Conservation (phyloP, 2,888 invertebrate genomes). For the Odontothrips loti region DNA sequence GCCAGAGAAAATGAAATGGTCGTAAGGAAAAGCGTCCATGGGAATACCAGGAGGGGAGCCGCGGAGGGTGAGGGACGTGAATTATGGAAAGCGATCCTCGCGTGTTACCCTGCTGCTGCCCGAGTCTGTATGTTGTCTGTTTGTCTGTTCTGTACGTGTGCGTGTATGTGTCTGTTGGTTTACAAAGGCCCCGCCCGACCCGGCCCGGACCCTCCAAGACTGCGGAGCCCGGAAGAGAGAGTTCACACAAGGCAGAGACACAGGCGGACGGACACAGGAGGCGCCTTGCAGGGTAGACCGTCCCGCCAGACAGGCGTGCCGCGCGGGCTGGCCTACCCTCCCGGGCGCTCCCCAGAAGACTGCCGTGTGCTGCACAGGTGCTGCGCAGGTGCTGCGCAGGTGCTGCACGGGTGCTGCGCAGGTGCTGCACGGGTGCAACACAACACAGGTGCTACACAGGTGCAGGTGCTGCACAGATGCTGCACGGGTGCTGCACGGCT, state of each 20-base stretch:
- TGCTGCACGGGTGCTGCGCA: no score
- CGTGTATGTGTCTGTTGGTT: neutral
- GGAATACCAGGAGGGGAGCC: neutral
- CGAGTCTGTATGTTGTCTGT: neutral
- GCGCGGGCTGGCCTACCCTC: neutral
- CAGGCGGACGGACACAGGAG: neutral
- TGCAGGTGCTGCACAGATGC: no score
- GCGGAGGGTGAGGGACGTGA: neutral
- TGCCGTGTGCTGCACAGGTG: no score
- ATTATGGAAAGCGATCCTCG: neutral
- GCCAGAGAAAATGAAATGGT: neutral
- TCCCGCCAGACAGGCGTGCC: neutral
- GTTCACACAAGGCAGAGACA: neutral
- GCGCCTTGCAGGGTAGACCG: neutral
- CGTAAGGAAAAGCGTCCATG: neutral
- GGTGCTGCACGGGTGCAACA: no score
- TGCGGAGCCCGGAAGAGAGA: neutral
- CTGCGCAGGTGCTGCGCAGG: no score
- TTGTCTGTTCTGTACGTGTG: neutral
- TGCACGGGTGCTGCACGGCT: no score
- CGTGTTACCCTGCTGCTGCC: neutral
- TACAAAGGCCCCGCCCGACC: neutral
- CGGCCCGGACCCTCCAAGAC: neutral
- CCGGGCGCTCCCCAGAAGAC: neutral
- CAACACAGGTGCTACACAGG: no score